Conservation (phyloP, 2,888 invertebrate genomes). For the Athalia circularis region DNA sequence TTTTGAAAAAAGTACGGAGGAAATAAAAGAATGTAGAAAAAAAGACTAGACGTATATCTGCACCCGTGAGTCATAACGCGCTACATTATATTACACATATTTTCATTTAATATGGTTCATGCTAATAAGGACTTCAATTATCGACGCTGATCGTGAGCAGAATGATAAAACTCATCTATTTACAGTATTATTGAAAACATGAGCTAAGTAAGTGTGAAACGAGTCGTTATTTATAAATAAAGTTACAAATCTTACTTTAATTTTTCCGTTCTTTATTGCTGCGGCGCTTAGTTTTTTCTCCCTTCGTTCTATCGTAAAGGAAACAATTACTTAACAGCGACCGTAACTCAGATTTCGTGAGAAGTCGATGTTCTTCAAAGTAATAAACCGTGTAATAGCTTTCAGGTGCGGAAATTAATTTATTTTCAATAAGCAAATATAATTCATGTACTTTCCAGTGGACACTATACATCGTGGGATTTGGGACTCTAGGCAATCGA, state of each 20-base stretch:
- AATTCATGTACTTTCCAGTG: neutral
- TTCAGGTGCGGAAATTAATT: neutral
- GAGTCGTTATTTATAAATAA: no score
- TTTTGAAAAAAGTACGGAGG: neutral
- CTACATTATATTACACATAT: neutral
- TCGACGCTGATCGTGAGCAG: neutral
- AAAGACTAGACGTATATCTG: slow-evolving; percentile 36
- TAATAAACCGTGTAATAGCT: no score
- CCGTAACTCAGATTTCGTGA: neutral
- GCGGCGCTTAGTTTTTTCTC: no score
- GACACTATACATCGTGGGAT: no score
- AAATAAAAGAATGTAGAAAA: slow-evolving; percentile 8
- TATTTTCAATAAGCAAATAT: slow-evolving; percentile 3
- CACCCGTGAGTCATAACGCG: slow-evolving; percentile 24
- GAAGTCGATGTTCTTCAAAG: no score
- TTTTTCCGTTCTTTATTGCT: no score
- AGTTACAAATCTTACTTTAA: no score
- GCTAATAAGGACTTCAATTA: slow-evolving; percentile 11
- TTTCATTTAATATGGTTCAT: slow-evolving; percentile 4
- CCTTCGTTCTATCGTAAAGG: no score
- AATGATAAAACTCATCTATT: neutral
- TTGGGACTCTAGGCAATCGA: no score
- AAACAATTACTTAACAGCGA: slow-evolving; percentile 5
- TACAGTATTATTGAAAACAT: neutral
- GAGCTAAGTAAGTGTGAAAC: no score